These are phyloP conservation scores for Andrena minutula DNA, from an alignment of 2,888 invertebrate genomes.

Conservation along the genomic window DNA sequence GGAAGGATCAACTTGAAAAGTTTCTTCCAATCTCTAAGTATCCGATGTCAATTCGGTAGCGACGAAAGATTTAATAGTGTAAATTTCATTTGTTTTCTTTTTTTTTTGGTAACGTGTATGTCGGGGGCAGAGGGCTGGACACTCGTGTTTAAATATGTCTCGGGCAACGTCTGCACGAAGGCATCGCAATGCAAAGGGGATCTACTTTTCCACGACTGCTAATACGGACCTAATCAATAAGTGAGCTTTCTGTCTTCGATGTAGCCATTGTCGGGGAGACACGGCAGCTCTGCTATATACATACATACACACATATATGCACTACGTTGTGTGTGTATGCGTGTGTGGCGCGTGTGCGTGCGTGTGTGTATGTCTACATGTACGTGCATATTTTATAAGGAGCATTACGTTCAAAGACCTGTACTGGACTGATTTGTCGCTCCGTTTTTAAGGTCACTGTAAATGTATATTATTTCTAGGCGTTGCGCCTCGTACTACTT, in stretches of 20 bases:
- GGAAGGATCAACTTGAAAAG: constrained; percentile 16
- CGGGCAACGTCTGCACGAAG: constrained; percentile 48
- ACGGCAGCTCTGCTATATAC: constrained; percentile 52
- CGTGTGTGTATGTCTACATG: constrained; percentile 35
- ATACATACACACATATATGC: constrained; percentile 31
- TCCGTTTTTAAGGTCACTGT: constrained; percentile 58
- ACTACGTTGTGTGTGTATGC: constrained; percentile 33
- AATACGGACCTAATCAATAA: constrained; percentile 59
- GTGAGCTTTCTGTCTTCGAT: constrained; percentile 56
- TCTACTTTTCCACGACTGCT: constrained; percentile 52
- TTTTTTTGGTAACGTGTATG: constrained; percentile 47
- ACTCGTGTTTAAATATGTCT: constrained; percentile 41
- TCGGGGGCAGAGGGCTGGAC: constrained; percentile 46
- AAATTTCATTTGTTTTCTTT: constrained; percentile 43
- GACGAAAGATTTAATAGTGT: constrained; percentile 42
- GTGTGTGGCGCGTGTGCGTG: background rate
- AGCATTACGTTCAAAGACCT: constrained; percentile 65
- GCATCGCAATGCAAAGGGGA: constrained; percentile 51
- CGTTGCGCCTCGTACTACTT: constrained; percentile 47
- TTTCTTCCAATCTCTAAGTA: constrained; percentile 45
- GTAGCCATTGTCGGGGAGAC: constrained; percentile 58
- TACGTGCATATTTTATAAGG: constrained; percentile 50
- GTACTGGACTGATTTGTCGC: constrained; percentile 48
- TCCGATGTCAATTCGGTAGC: constrained; percentile 49
- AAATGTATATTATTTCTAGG: constrained; percentile 69